Percentiles rank a stretch among this genome's conserved stretches.
Evolutionary conservation across 2,113 vertebrate genomes (phyloP).

Genomic region (Orcinus orca): DNA sequence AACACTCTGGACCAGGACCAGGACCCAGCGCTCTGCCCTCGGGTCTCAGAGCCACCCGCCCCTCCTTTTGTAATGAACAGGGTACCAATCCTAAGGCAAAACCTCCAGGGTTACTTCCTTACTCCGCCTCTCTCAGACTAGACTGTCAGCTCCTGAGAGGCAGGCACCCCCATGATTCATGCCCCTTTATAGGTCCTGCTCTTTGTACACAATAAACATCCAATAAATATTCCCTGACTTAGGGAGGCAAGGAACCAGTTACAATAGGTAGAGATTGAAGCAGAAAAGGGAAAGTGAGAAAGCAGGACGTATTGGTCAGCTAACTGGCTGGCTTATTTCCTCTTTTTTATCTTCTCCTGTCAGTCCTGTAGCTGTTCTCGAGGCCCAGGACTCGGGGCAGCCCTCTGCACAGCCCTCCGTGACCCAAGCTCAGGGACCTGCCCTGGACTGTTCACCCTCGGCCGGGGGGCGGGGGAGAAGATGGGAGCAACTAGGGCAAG

Average conservation of each 20-base stretch:
- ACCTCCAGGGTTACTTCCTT: background rate
- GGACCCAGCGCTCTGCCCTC: background rate
- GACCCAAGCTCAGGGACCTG: background rate
- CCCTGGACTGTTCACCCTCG: background rate
- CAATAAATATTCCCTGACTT: background rate
- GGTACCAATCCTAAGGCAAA: background rate
- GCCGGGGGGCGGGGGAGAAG: background rate
- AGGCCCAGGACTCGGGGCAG: background rate
- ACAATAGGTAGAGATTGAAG: background rate
- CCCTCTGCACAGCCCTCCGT: no score
- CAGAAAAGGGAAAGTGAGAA: background rate
- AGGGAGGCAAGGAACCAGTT: background rate
- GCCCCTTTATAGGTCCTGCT: background rate
- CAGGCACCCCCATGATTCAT: background rate
- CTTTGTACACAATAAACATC: background rate
- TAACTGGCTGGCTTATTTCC: background rate
- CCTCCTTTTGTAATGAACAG: background rate
- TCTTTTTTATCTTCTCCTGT: background rate
- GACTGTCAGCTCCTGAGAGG: background rate
- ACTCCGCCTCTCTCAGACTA: background rate
- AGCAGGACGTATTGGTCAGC: background rate
- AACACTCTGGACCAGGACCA: background rate
- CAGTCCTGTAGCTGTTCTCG: background rate
- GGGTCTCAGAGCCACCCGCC: background rate
- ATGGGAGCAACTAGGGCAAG: background rate